Evolutionary conservation across 2,113 vertebrate genomes (phyloP), one percentile per base, ranked within the genome.

Genomic region (Dasyurus viverrinus): DNA sequence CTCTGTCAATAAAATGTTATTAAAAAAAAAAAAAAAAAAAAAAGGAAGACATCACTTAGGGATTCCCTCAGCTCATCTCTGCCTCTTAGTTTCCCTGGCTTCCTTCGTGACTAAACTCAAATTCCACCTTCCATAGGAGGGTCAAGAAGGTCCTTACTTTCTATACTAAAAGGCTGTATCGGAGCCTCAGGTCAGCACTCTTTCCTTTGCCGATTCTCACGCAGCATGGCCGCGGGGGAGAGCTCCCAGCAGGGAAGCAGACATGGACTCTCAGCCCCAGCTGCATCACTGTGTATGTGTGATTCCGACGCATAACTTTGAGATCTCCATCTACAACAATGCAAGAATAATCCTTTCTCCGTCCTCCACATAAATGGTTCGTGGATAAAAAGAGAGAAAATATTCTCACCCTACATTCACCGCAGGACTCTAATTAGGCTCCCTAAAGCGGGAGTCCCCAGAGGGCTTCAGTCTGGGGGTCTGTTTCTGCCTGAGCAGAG

Each of bases 191-290:
- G 50, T 89, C 91, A 30, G 22, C 27, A 91, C 89, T 93, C 36
- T 47, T 95, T 54, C 54, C n/a, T 90, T 53, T 89, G 46, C 53
- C 89, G 94, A 46, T 92, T 92, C 90, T 55, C 1, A 8, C 54
- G 57, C 4, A 42, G 47, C 90, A 57, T 30, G 2, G 92, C 50
- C 11, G 24, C 55, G 2, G 47, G 2, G 2, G 16, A 68, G 30
- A 36, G 30, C 36, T 68, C 30, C 30, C 27, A 68, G 10, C 57
- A 36, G 30, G 11, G 30, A 68, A 60, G 57, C 2, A 30, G 54
- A 60, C 24, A 27, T 8, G 52, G 25, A 54, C 30, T 84, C 57
- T 36, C 12, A 89, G 76, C 24, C 54, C 36, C 26, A 30, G 47
- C 90, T 68, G 47, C 54, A 52, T 54, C n/a, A 2, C 48, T 52